Evolutionary conservation across 1,140 invertebrate species (phyloP).

Genomic region (Ridgeia piscesae): DNA sequence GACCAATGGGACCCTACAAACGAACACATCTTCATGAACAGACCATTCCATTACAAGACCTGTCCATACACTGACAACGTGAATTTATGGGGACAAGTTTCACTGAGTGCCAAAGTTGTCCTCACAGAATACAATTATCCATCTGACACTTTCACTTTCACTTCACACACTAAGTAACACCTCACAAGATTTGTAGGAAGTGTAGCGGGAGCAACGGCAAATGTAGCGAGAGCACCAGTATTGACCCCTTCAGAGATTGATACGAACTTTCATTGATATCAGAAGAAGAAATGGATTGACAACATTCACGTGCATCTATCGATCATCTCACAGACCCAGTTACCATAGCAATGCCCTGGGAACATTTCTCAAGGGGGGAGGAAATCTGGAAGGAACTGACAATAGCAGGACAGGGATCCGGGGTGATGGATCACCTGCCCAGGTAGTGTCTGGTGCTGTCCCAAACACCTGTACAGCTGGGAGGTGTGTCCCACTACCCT

Average conservation of each 20-base stretch:
- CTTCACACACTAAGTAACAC: background rate
- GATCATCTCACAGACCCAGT: background rate
- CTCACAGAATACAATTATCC: background rate
- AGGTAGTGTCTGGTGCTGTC: background rate
- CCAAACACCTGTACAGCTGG: background rate
- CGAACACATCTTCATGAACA: background rate
- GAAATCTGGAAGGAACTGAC: background rate
- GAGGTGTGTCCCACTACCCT: too few species aligned
- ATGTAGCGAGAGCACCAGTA: background rate
- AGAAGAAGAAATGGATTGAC: background rate
- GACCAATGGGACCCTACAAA: slow-evolving; percentile 8
- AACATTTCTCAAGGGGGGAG: background rate
- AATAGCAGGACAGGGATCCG: background rate
- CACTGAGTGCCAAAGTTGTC: background rate
- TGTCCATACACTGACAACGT: too few species aligned
- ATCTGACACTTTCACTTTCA: background rate
- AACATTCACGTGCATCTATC: background rate
- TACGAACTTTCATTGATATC: background rate
- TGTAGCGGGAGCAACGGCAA: background rate
- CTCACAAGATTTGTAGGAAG: too few species aligned
- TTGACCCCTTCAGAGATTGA: background rate
- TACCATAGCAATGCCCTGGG: background rate
- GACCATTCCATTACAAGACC: background rate
- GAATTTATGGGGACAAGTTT: background rate
- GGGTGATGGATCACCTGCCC: background rate